These are phyloP conservation scores for Myotis pilosus DNA, from an alignment of 2,797 vertebrate genomes.

Conservation along the genomic window DNA sequence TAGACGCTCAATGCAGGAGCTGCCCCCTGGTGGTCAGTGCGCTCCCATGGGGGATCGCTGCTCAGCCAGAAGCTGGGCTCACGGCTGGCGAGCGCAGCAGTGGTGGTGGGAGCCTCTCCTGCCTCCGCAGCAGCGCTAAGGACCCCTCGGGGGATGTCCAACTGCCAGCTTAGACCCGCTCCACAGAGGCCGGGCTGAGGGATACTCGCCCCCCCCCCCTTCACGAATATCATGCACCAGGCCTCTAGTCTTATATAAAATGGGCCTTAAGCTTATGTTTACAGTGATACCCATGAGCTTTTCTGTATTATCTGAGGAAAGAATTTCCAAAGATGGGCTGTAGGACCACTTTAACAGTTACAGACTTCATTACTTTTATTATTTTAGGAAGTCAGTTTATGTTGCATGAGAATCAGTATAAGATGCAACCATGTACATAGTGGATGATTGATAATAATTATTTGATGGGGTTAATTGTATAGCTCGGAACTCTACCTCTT, in stretches of 20 bases:
- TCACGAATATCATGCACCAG: too few species aligned
- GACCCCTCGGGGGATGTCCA: too few species aligned
- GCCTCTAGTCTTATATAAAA: not conserved
- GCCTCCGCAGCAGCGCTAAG: too few species aligned
- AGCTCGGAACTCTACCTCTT: not conserved
- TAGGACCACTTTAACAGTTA: not conserved
- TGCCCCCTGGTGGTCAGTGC: too few species aligned
- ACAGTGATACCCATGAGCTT: not conserved
- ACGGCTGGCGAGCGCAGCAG: too few species aligned
- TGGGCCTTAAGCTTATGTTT: not conserved
- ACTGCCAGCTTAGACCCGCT: too few species aligned
- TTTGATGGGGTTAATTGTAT: not conserved
- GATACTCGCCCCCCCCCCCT: too few species aligned
- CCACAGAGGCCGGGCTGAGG: too few species aligned
- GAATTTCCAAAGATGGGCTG: not conserved
- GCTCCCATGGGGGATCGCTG: too few species aligned
- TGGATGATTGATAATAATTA: not conserved
- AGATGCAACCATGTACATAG: not conserved
- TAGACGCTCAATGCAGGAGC: too few species aligned
- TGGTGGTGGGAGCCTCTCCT: too few species aligned
- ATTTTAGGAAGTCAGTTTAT: constrained; percentile 12
- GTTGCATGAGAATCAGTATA: not conserved
- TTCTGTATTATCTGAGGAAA: not conserved
- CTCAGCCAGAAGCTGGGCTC: too few species aligned
- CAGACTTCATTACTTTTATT: not conserved